A percentile compares a stretch with the other conserved stretches of the same genome.
Conservation (phyloP, 2,888 invertebrate genomes). For the Diaphora mendica region DNA sequence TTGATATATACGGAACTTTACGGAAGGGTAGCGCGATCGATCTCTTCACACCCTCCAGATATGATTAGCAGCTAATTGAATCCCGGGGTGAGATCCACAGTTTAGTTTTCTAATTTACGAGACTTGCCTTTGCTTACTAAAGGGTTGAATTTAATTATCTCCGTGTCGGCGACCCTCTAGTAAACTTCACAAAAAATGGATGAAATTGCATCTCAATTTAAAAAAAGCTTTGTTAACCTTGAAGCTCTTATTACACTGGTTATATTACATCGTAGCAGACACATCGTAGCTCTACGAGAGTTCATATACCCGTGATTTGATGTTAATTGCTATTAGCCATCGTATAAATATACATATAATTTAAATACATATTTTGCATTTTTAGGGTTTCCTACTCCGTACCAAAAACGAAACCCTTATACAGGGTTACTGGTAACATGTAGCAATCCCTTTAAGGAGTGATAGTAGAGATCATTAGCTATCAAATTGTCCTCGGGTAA, state of each 20-base stretch:
- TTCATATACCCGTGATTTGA: constrained; percentile 58
- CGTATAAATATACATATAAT: too few relatives aligned
- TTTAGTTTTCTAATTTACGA: constrained; percentile 86
- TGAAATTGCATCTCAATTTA: constrained; percentile 70
- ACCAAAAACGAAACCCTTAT: too few relatives aligned
- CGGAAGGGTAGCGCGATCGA: constrained; percentile 77
- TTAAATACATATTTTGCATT: too few relatives aligned
- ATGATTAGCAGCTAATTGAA: constrained; percentile 86
- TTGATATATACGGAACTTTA: constrained; percentile 66
- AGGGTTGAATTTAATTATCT: constrained; percentile 85
- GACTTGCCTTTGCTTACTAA: constrained; percentile 80
- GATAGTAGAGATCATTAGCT: too few relatives aligned
- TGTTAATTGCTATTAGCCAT: constrained; percentile 56
- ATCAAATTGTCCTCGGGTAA: too few relatives aligned
- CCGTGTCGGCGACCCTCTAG: constrained; percentile 67
- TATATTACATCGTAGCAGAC: constrained; percentile 48
- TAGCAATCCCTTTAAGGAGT: too few relatives aligned
- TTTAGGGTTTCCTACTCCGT: too few relatives aligned
- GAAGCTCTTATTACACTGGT: constrained; percentile 54
- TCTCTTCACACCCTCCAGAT: constrained; percentile 84
- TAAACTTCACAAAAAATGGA: constrained; percentile 70
- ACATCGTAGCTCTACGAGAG: constrained; percentile 51
- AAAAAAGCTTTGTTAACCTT: constrained; percentile 58
- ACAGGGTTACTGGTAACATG: too few relatives aligned
- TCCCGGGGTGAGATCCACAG: constrained; percentile 84